phyloP scores from a whole-genome alignment of 2,797 vertebrate species.

The Varecia variegata region DNA sequence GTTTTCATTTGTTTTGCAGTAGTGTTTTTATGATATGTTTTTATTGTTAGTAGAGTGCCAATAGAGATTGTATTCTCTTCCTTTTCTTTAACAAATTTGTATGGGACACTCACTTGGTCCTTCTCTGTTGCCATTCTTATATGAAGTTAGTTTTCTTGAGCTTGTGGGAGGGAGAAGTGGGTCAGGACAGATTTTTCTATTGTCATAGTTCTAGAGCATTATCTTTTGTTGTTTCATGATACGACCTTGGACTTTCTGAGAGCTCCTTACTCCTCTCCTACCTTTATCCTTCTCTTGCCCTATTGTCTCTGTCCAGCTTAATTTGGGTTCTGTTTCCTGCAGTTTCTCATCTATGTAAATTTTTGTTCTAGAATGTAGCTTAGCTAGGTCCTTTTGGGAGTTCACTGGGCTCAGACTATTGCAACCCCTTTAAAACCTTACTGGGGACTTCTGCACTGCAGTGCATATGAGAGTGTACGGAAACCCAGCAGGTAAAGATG shows the following conservation, averaged over 20 bases:
- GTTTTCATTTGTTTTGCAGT: not conserved
- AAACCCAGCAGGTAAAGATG: not conserved
- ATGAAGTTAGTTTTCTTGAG: not conserved
- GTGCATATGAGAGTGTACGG: fast-evolving
- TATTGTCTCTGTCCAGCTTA: not conserved
- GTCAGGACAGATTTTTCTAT: not conserved
- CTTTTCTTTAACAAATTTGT: not conserved
- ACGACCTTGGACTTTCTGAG: not conserved
- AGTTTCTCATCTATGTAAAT: not conserved
- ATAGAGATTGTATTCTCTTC: not conserved
- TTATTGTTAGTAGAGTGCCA: not conserved
- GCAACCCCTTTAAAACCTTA: not conserved
- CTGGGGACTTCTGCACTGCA: not conserved
- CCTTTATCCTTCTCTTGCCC: not conserved
- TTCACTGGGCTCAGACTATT: not conserved
- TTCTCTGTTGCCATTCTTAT: not conserved
- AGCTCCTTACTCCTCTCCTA: not conserved
- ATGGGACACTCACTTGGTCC: not conserved
- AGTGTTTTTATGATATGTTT: not conserved
- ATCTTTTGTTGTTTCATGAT: not conserved
- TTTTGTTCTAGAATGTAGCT: not conserved
- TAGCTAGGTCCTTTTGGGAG: not conserved
- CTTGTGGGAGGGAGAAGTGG: not conserved
- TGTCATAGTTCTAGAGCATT: not conserved
- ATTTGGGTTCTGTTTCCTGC: not conserved